Base-by-base conservation (phyloP, 2,888 invertebrate species). In the Chrysina gloriosa region DNA sequence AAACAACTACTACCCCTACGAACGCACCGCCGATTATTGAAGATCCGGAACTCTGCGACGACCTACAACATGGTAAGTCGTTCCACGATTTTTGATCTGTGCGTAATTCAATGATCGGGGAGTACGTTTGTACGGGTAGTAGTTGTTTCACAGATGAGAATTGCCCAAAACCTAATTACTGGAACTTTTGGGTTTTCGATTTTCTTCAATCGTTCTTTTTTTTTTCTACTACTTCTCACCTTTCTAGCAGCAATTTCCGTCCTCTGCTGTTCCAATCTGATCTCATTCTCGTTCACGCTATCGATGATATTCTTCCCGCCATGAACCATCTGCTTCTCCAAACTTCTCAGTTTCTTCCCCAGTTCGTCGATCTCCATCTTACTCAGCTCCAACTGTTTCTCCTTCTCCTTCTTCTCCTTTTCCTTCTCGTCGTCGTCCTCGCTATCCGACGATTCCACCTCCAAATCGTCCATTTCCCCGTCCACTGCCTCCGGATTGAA, bases 241-340 rank as follows among this genome's bases (percentile, higher is more conserved):
- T 92, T 93, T 73, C 97, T 88, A 80, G 97, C 97, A 0, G 95
- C 92, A 70, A 99, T 94, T 84, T 98, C 97, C 48, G 89, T 86
- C 68, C 92, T 87, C 69, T 92, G 89, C 80, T 93, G 92, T 79
- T 98, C 96, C 63, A 99, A 85, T 65, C 94, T 93, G 72, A 92
- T 86, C 82, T 97, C 96, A 77, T 96, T 96, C 81, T 97, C 94
- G 80, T 96, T 96, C 14, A 98, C 96, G 78, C 97, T 95, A 82
- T 97, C 97, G 36, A 98, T 88, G 65, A 99, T 93, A 82, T 97
- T 96, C 81, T 95, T 95, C 0, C 96, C 96, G 61, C 98, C 98
- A 75, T 93, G 92, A 52, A 99, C 90, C 80, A 99, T 89, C 77
- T 98, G 94, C 77, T 95, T 96, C 82, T 99, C 98, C 78, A 99